A percentile compares a stretch with the other conserved stretches of the same genome.
These are phyloP conservation scores for Neolamprologus variostigma DNA, from an alignment of 2,113 vertebrate species.

Conservation along the genomic window DNA sequence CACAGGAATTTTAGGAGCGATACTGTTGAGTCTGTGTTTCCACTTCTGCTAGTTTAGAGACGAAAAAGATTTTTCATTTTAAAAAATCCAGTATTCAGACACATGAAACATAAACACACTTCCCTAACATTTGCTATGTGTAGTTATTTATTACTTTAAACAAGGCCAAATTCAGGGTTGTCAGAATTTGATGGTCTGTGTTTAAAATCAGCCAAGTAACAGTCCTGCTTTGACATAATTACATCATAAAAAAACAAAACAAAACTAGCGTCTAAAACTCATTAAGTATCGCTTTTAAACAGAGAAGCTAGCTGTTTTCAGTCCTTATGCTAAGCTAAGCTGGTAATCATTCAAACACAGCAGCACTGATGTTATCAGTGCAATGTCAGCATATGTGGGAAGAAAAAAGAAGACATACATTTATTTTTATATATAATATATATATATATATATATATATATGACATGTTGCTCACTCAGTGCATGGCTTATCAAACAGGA, in stretches of 20 bases:
- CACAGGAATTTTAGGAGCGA: background rate
- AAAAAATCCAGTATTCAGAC: background rate
- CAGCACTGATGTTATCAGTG: background rate
- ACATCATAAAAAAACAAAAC: background rate
- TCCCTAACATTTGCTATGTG: background rate
- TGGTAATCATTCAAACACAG: background rate
- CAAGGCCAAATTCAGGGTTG: background rate
- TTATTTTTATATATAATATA: too few species aligned
- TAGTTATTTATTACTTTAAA: background rate
- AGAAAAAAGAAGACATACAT: accelerated
- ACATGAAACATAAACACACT: background rate
- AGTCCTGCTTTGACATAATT: background rate
- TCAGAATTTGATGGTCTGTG: background rate
- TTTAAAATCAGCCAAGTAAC: background rate
- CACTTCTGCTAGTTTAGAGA: background rate
- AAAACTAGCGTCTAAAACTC: background rate
- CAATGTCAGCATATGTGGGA: background rate
- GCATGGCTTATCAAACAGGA: background rate
- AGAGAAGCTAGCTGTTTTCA: background rate
- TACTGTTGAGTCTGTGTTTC: background rate
- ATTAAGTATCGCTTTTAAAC: background rate
- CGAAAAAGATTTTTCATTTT: background rate
- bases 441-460: background rate
- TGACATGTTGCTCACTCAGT: background rate
- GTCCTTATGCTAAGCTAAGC: background rate